Base-by-base conservation (phyloP, 2,888 invertebrate species). In the Agonum fuliginosum region DNA sequence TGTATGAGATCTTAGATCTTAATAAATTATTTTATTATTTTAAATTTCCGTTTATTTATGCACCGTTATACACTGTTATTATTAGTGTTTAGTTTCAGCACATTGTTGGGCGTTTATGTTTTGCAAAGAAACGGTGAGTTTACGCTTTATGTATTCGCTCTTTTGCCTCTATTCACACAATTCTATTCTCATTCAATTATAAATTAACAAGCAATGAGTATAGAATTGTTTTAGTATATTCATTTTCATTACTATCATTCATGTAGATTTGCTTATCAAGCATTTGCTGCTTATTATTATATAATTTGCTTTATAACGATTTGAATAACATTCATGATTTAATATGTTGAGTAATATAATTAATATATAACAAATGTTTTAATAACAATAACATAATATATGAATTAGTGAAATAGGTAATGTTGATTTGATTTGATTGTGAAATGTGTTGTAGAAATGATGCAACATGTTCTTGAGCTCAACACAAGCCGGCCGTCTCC, bases 401-500 rank as follows among this genome's bases (percentile, higher is more conserved):
- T 3, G 14, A 43, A 43, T 14, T 43, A 43, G 43, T 14, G 3
- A 14, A n/a, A 43, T 1, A 12, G 0, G 12, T 22, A 24, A 27
- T 22, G 4, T 22, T 54, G n/a, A 12, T 24, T 3, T 20, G n/a
- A 12, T 20, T 19, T 22, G 10, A 24, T 5, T 20, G n/a, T 3
- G 24, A 5, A 41, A 12, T 22, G 17, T 86, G 30, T 75, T 75
- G 12, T 75, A 75, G 75, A 75, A 22, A 75, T 75, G 75, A 75
- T 75, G 30, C n/a, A 17, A 10, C 75, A 75, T 37, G 27, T 75
- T 34, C 17, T 75, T 20, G 75, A 75, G 24, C 6, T 90, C 84
- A 89, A 88, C 85, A 85, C 88, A 83, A 89, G 88, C 84, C 89
- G 90, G 85, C 93, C 93, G 81, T 93, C 93, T 84, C 93, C 93